Percentiles rank a stretch among this genome's conserved stretches.
Conservation (phyloP, 2,888 invertebrate genomes). For the Drosophila paranaensis region DNA sequence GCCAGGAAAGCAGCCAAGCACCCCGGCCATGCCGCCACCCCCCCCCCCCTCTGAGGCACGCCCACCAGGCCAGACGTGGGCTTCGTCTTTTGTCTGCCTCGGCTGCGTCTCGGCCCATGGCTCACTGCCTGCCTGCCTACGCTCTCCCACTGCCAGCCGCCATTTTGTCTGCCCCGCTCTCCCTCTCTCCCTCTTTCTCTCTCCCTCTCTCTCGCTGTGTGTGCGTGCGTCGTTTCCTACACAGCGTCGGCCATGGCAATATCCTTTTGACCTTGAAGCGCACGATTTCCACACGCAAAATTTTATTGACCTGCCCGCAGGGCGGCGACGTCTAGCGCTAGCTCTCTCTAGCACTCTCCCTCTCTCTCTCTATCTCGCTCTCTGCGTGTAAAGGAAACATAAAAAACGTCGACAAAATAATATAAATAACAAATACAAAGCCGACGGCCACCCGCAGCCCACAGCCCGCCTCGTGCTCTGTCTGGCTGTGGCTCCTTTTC, state of each 20-base stretch:
- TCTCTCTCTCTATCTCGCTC: background rate
- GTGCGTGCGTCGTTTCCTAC: conserved; percentile 64
- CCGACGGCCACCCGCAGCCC: conserved; percentile 37
- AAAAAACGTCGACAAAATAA: conserved; percentile 48
- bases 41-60: conserved; percentile 10
- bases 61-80: conserved; percentile 37
- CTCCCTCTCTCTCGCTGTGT: background rate
- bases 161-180: conserved; percentile 61
- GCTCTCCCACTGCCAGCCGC: conserved; percentile 41
- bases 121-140: background rate
- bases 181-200: background rate
- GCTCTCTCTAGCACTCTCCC: conserved; percentile 7
- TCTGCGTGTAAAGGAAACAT: conserved; percentile 47
- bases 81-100: conserved; percentile 49
- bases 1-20: conserved; percentile 66
- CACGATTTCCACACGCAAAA: conserved; percentile 82
- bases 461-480: conserved; percentile 48
- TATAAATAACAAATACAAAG: conserved; percentile 30
- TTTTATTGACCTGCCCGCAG: conserved; percentile 83
- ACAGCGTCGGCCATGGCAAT: conserved; percentile 74
- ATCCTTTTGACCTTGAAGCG: conserved; percentile 85
- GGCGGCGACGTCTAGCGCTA: conserved; percentile 4
- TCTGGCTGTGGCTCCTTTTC: conserved; percentile 55
- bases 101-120: conserved; percentile 18
- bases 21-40: background rate